Base-by-base conservation (phyloP, 1,140 invertebrate species). In the Glossosoma conforme region DNA sequence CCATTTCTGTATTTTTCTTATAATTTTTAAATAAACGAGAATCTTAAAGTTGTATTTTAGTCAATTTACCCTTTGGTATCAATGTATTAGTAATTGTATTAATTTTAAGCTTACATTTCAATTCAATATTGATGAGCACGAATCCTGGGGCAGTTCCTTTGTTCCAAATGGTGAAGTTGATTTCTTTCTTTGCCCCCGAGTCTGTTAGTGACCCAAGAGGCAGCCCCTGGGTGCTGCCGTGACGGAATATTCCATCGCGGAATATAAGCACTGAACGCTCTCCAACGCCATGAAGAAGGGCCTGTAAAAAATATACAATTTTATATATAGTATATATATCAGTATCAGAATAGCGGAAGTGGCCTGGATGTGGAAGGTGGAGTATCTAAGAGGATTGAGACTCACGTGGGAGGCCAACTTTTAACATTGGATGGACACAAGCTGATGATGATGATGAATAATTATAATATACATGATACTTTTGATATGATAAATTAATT, bases 131-230 rank as follows among this genome's bases (percentile, higher is more conserved):
- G 20, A 54, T 54, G 17, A 58, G 14, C 5, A 54, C 43, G 17
- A 58, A 58, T 4, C 22, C 56, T 5, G 37, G 32, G 6, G 47
- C 32, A 1, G 20, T 19, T 3, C 56, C 56, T 13, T 43, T 58
- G 33, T 58, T 58, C 56, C 56, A 58, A 10, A 58, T 54, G 10
- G 51, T 58, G 32, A 58, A 58, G 44, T 36, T 28, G n/a, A 58
- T 58, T 19, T 54, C 42, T 24, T 58, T 58, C 18, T 24, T 47
- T 5, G 13, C 33, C 3, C 48, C 52, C 0, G 47, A 24, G 14
- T 58, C 32, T 14, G 47, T 47, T 1, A 58, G 28, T 3, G 56
- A 43, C 21, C 56, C 56, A 15, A 58, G 28, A 8, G 56, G 56
- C 17, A 58, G 40, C 1, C 52, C 56, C 28, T 54, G 56, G 1